These are phyloP conservation scores for Dasyurus viverrinus DNA, from an alignment of 2,113 vertebrate genomes.

Conservation along the genomic window DNA sequence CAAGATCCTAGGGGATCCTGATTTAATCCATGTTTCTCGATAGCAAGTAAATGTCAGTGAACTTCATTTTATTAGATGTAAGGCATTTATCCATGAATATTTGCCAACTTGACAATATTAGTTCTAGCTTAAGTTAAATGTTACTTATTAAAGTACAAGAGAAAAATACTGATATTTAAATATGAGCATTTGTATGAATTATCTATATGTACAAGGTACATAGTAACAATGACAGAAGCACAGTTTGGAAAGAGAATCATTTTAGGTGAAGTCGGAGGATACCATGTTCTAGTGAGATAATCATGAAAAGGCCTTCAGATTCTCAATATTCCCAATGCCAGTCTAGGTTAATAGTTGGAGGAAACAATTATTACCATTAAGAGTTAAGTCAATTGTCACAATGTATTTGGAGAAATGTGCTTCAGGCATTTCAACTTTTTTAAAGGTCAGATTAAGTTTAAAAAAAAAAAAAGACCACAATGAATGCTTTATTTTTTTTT, in stretches of 20 bases:
- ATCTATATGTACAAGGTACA: neutral
- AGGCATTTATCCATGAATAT: slow-evolving; percentile 74
- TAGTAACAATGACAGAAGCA: neutral
- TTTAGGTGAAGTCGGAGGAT: neutral
- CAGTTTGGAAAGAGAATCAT: neutral
- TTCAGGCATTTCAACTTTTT: neutral
- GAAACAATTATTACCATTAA: neutral
- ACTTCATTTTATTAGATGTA: slow-evolving; percentile 76
- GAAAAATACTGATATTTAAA: slow-evolving; percentile 63
- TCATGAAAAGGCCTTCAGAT: neutral
- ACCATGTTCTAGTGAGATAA: neutral
- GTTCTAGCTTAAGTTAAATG: slow-evolving; percentile 78
- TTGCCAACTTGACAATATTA: slow-evolving; percentile 78
- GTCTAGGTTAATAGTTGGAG: neutral
- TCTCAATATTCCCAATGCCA: neutral
- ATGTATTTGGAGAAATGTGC: neutral
- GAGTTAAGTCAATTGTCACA: neutral
- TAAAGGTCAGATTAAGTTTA: neutral
- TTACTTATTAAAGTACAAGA: slow-evolving; percentile 56
- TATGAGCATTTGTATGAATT: neutral
- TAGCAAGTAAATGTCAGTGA: slow-evolving; percentile 81
- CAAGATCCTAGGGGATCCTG: slow-evolving; percentile 63
- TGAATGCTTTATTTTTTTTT: neutral
- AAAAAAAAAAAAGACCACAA: neutral
- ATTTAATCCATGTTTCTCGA: slow-evolving; percentile 70